Evolutionary conservation across 2,888 invertebrate genomes (phyloP), one percentile per base, ranked within the genome.

Genomic region (Stenotaenia linearis): DNA sequence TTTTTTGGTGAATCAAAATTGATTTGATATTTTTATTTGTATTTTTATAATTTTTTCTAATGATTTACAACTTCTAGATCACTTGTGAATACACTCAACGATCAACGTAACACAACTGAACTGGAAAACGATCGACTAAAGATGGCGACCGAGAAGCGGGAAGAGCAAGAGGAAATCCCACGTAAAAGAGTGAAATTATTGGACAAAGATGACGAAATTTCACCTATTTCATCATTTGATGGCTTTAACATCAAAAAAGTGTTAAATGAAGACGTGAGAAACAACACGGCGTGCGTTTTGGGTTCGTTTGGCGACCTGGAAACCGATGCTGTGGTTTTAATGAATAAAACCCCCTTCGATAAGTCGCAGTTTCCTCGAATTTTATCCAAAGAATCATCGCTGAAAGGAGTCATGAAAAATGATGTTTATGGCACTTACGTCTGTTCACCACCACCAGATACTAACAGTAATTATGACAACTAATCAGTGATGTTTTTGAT

Each of bases 401-500:
- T 92, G 1, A 88, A 89, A 37, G 90, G 91, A 81, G 88, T 90
- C 80, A 93, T 93, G 84, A 89, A 91, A 35, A 96, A 96, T 87
- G 94, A 95, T 86, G 91, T 95, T 85, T 96, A 95, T 85, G 92
- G 92, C 15, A 92, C 92, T 85, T 95, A 92, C 85, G 90, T 91
- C 84, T 93, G 92, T 86, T 90, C 89, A 83, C 92, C 92, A 0
- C 87, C 87, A 6, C 84, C 88, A 25, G 86, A 89, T 35, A 85
- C 90, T 28, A 92, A 92, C 85, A 90, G 94, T 75, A 25, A 75
- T 28, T 10, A n/a, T 18, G 12, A 21, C 61, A 21, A 61, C n/a
- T 6, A n/a, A n/a, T n/a, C n/a, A n/a, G n/a, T n/a, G n/a, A n/a
- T n/a, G n/a, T n/a, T n/a, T n/a, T n/a, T n/a, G n/a, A n/a, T n/a